Base-by-base conservation (phyloP, 2,888 invertebrate species). In the Eupithecia insigniata region DNA sequence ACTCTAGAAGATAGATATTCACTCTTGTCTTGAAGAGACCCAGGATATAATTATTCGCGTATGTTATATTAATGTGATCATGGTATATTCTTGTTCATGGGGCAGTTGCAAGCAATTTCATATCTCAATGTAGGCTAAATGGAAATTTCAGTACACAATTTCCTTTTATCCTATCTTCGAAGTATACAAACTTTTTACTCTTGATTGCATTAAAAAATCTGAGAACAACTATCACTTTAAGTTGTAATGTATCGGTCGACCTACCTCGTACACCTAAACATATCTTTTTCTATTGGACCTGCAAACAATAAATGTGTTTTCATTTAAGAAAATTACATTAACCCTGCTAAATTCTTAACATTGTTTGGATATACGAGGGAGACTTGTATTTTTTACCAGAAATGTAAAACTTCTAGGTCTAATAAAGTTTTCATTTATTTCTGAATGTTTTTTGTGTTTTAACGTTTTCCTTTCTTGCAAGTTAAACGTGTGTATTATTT, bases 391-490 rank as follows among this genome's bases (percentile, higher is more conserved):
- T 55, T 55, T 1, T n/a, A 4, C 55, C 55, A 55, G 22, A 55
- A 55, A 55, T 55, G 55, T 55, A 55, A 55, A 55, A 26, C 26
- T 51, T 22, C 46, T 55, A 22, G 10, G 55, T 51, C 0, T 10
- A 55, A 55, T 55, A 55, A 55, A 55, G 55, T 8, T 26, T 51
- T 55, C 26, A 55, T 55, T 51, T 26, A 55, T 26, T 26, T 55
- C 55, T 22, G 55, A 26, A 26, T 55, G 22, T 55, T 12, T 55
- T 55, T 51, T 51, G 12, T 51, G 51, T 51, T 22, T 46, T 22
- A 16, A 51, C 51, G 51, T 51, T 10, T 14, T 55, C 55, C 26
- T 55, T 55, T 26, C 26, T 26, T 55, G 14, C 55, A 14, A 4
- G 26, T 55, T 55, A 5, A 55, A 14, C 22, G 55, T 55, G 26